Percentiles rank a stretch among this genome's conserved stretches.
Conservation (phyloP, 2,797 vertebrate species). For the Chaetophractus vellerosus region DNA sequence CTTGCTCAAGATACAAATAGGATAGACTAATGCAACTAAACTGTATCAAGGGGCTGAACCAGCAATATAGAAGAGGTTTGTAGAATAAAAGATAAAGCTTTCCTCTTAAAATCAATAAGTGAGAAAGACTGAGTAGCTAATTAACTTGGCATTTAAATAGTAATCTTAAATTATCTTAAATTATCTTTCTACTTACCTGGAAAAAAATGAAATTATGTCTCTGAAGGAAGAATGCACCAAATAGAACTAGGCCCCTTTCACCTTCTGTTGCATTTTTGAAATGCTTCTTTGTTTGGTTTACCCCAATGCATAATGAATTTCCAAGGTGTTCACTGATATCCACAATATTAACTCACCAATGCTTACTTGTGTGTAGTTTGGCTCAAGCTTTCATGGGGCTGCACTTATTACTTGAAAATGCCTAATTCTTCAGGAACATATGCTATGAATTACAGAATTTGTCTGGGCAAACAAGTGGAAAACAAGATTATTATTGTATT, state of each 20-base stretch:
- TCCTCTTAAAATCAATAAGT: conserved; percentile 62
- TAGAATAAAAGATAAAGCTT: conserved; percentile 38
- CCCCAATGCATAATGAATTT: conserved; percentile 8
- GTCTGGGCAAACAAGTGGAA: conserved; percentile 70
- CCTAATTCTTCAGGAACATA: conserved; percentile 48
- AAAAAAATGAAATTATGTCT: conserved; percentile 23
- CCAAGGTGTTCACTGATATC: conserved; percentile 31
- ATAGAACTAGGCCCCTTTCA: not conserved
- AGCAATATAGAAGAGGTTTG: conserved; percentile 4
- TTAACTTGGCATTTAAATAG: conserved; percentile 14
- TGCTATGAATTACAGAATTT: conserved; percentile 59
- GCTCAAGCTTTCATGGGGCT: conserved; percentile 16
- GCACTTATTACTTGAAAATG: conserved; percentile 56
- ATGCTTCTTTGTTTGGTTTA: conserved; percentile 56
- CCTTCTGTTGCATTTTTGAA: conserved; percentile 37
- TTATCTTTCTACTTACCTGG: conserved; percentile 39
- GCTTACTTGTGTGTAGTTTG: conserved; percentile 64
- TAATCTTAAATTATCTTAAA: conserved; percentile 62
- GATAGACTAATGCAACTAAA: not conserved
- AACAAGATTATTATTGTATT: conserved; percentile 39
- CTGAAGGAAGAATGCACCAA: not conserved
- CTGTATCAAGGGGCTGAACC: not conserved
- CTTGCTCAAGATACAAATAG: not conserved
- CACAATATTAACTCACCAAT: conserved; percentile 13
- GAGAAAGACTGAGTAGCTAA: conserved; percentile 41